Evolutionary conservation across 2,888 invertebrate genomes (phyloP).

Genomic region (Saturnia pavonia): DNA sequence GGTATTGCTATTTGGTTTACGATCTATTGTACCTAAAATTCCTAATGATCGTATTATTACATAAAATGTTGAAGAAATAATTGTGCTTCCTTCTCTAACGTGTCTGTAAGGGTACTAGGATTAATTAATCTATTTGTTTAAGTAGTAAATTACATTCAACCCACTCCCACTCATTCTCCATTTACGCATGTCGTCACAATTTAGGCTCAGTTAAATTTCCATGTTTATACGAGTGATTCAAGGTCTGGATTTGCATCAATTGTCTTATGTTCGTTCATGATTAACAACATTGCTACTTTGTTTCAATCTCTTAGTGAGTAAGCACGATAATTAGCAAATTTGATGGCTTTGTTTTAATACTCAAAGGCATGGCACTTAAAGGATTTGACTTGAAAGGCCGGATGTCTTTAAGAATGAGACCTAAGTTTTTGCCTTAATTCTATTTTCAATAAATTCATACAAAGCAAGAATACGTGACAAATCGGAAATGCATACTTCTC

Average conservation of each 20-base stretch:
- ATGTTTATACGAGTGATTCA: not conserved
- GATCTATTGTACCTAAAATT: no score
- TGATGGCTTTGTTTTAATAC: not conserved
- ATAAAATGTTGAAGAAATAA: not conserved
- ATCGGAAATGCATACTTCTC: no score
- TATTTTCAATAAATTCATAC: no score
- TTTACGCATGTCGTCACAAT: constrained; percentile 1
- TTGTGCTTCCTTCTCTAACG: not conserved
- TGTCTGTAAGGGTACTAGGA: not conserved
- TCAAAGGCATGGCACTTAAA: not conserved
- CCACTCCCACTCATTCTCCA: constrained; percentile 7
- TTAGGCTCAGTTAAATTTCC: constrained; percentile 5
- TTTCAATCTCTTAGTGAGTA: not conserved
- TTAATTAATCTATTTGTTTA: constrained; percentile 14
- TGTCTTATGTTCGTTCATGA: not conserved
- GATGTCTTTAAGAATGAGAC: no score
- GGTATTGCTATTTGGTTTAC: no score
- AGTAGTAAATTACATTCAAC: constrained; percentile 11
- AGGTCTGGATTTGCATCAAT: not conserved
- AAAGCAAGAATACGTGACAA: no score
- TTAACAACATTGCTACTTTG: not conserved
- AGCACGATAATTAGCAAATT: not conserved
- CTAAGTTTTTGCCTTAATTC: not conserved
- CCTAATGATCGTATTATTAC: no score
- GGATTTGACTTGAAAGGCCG: not conserved